phyloP scores from a whole-genome alignment of 2,888 invertebrate genomes.

The Tuta absoluta region DNA sequence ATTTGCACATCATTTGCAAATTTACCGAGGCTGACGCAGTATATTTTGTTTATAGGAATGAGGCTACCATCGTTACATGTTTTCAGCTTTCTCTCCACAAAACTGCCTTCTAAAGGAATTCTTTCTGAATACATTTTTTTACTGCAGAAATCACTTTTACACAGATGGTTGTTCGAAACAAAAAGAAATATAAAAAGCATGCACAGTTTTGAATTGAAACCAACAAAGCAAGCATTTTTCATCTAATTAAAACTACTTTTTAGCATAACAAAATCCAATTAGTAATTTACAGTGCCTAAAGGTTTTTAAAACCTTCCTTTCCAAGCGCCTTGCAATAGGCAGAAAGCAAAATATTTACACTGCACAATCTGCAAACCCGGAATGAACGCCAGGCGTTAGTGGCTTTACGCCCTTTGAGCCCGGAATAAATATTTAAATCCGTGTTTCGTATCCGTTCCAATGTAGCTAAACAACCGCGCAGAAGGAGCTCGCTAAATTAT shows the following conservation, averaged over 20 bases:
- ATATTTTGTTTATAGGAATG: not conserved
- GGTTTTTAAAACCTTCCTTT: not conserved
- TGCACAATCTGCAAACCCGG: not conserved
- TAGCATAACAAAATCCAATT: not conserved
- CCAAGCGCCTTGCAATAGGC: slow-evolving; percentile 1
- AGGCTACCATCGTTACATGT: not conserved
- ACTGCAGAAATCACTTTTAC: too few relatives aligned
- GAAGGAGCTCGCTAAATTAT: slow-evolving; percentile 9
- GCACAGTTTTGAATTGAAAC: too few relatives aligned
- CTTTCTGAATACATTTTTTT: too few relatives aligned
- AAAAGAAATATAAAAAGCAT: too few relatives aligned
- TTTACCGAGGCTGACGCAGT: not conserved
- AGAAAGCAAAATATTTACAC: slow-evolving; percentile 5
- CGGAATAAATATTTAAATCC: slow-evolving; percentile 43
- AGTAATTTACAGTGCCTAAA: not conserved
- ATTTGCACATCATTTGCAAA: slow-evolving; percentile 18
- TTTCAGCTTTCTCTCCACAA: not conserved
- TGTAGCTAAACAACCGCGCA: slow-evolving; percentile 15
- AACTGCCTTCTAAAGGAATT: too few relatives aligned
- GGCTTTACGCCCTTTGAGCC: slow-evolving; percentile 41
- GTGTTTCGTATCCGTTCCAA: slow-evolving; percentile 1
- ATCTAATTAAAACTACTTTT: not conserved
- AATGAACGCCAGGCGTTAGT: slow-evolving; percentile 41
- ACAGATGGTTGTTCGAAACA: too few relatives aligned
- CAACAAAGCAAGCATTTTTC: too few relatives aligned